Conservation (phyloP, 2,797 vertebrate species). For the Sebastes variabilis region DNA sequence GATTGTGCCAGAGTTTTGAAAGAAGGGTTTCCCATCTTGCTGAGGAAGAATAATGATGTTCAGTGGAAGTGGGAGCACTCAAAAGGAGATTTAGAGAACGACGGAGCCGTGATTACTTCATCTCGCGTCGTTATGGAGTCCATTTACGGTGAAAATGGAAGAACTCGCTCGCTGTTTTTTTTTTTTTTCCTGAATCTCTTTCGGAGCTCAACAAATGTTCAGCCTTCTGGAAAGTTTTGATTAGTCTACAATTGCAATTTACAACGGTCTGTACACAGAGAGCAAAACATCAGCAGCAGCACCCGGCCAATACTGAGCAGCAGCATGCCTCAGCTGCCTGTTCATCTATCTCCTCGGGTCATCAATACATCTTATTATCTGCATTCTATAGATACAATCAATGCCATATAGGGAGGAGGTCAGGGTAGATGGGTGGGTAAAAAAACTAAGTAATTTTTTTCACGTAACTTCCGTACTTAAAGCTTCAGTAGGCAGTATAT, state of each 20-base stretch:
- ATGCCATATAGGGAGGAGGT: too few species aligned
- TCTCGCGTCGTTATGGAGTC: neutral
- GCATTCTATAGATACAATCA: neutral
- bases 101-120: neutral
- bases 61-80: neutral
- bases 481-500: too few species aligned
- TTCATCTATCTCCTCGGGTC: neutral
- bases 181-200: neutral
- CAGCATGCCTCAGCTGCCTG: neutral
- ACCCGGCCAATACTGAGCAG: too few species aligned
- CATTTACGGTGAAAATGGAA: neutral
- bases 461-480: too few species aligned
- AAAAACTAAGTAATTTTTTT: too few species aligned
- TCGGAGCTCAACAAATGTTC: conserved; percentile 2
- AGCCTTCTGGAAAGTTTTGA: conserved; percentile 10
- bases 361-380: neutral
- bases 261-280: neutral
- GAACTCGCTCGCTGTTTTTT: neutral
- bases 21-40: conserved; percentile 2
- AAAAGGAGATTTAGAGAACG: conserved; percentile 5
- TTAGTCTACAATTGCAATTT: neutral
- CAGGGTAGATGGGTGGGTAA: too few species aligned
- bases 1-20: neutral
- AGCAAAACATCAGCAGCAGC: neutral
- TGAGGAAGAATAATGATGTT: neutral